Conservation (phyloP, 2,113 vertebrate species). For the Melanocharis versteri region DNA sequence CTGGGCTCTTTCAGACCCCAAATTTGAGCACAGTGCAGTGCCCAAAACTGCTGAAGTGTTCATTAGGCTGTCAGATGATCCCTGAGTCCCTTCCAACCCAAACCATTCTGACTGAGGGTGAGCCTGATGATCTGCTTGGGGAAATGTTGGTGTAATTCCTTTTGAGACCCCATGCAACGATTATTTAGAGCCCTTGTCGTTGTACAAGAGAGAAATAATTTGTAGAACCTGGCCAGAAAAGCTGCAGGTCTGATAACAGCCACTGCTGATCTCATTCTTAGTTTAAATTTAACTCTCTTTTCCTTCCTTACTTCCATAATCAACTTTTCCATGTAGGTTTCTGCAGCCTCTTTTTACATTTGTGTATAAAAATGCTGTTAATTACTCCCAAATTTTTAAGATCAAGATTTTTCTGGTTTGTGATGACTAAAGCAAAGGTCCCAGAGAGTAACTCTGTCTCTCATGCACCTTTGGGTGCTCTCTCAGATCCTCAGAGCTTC, state of each 20-base stretch:
- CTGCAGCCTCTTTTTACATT: neutral
- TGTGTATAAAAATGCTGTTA: neutral
- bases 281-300: neutral
- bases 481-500: neutral
- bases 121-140: neutral
- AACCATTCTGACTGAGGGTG: neutral
- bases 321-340: neutral
- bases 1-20: neutral
- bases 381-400: neutral
- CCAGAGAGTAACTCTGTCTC: accelerated
- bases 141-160: neutral
- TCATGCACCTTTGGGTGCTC: accelerated
- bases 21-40: neutral
- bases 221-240: neutral
- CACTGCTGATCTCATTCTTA: neutral
- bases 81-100: neutral
- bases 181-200: neutral
- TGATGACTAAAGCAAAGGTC: neutral
- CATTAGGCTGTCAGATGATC: neutral
- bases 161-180: neutral
- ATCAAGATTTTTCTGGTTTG: neutral
- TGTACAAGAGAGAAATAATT: neutral
- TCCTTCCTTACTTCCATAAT: neutral
- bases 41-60: neutral
- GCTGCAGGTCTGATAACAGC: neutral